Conservation (phyloP, 1,140 invertebrate species). For the Brachionus sp. region DNA sequence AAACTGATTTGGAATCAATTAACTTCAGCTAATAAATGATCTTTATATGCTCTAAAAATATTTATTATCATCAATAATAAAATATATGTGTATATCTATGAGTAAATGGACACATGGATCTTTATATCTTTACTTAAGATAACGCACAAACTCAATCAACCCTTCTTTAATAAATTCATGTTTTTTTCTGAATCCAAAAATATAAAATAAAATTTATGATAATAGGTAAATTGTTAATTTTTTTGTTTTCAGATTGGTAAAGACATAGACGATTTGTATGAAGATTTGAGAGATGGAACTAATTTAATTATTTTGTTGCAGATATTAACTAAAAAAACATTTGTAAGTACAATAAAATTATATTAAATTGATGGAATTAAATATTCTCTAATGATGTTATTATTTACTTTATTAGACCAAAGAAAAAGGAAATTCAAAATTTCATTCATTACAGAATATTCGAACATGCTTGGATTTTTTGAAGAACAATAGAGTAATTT, state of each 20-base stretch:
- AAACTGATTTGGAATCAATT: constrained; percentile 5
- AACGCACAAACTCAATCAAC: background rate
- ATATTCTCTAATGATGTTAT: background rate
- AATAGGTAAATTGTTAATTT: background rate
- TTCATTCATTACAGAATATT: constrained; percentile 44
- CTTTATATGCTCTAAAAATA: background rate
- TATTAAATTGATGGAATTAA: background rate
- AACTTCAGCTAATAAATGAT: background rate
- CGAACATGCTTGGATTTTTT: constrained; percentile 22
- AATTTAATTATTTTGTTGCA: background rate
- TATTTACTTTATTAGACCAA: background rate
- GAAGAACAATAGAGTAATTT: constrained; percentile 11
- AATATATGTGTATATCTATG: background rate
- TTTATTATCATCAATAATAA: background rate
- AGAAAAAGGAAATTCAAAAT: constrained; percentile 34
- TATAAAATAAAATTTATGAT: background rate
- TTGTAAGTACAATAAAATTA: constrained; percentile 2
- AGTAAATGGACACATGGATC: background rate
- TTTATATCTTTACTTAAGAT: background rate
- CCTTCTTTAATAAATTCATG: background rate
- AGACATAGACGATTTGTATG: constrained; percentile 22
- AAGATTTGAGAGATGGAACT: constrained; percentile 23
- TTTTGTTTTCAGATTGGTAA: background rate
- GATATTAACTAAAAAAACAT: constrained; percentile 37
- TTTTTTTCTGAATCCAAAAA: background rate